phyloP scores from a whole-genome alignment of 2,888 invertebrate genomes.

The Plagiodera versicolora region DNA sequence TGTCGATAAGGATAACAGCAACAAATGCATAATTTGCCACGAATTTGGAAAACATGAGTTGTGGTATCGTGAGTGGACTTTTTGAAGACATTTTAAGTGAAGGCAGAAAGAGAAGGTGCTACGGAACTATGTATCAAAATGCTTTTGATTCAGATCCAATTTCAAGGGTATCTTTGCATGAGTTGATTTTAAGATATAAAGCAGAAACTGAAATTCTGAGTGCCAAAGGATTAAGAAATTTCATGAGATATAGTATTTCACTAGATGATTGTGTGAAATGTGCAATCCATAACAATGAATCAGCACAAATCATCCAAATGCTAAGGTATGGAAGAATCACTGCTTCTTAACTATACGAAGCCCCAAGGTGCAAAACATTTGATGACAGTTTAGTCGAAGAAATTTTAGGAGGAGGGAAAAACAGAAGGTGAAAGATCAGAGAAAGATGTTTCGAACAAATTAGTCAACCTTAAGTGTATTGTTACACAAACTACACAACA shows the following conservation, averaged over 20 bases:
- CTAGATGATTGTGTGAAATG: neutral
- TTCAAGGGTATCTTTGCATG: neutral
- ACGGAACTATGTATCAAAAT: neutral
- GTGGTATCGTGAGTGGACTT: too few species aligned
- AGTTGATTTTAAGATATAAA: neutral
- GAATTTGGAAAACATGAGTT: too few species aligned
- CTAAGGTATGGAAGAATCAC: neutral
- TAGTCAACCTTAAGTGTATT: neutral
- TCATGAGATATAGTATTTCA: neutral
- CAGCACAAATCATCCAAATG: neutral
- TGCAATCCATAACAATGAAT: neutral
- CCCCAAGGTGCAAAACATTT: neutral
- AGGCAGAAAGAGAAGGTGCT: neutral
- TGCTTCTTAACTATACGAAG: neutral
- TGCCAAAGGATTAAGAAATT: neutral
- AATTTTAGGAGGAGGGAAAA: too few species aligned
- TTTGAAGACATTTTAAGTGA: neutral
- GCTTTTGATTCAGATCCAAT: neutral
- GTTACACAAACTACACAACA: neutral
- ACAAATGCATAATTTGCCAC: too few species aligned
- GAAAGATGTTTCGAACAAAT: neutral
- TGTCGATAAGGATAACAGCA: too few species aligned
- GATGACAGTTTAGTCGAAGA: too few species aligned
- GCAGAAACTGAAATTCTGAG: neutral
- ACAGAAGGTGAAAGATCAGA: neutral